phyloP scores from a whole-genome alignment of 2,888 invertebrate species.

The Watsonalla binaria region DNA sequence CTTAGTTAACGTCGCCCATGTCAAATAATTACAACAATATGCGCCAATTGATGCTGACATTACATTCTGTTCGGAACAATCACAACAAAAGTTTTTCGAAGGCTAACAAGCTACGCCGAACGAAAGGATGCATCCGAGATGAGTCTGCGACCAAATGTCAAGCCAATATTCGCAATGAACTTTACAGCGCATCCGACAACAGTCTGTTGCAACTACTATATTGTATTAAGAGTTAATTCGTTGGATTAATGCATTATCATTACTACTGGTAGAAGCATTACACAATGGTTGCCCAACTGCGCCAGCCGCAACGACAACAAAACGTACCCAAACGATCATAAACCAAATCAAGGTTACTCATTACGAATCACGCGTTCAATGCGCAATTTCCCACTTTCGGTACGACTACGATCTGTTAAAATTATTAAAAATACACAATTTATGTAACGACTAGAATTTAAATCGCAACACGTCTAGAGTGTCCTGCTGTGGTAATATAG shows the following conservation, averaged over 20 bases:
- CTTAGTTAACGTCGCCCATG: conserved; percentile 55
- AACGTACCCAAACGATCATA: conserved; percentile 31
- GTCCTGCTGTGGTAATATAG: conserved; percentile 41
- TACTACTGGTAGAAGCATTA: conserved; percentile 41
- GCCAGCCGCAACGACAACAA: conserved; percentile 28
- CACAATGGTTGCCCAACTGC: conserved; percentile 43
- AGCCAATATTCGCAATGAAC: conserved; percentile 49
- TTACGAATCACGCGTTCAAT: conserved; percentile 42
- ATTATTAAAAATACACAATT: conserved; percentile 9
- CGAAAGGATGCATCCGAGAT: conserved; percentile 65
- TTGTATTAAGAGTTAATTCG: conserved; percentile 1
- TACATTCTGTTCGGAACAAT: conserved; percentile 33
- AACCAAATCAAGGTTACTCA: conserved; percentile 44
- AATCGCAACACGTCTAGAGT: conserved; percentile 31
- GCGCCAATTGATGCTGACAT: conserved; percentile 17
- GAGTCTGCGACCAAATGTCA: conserved; percentile 61
- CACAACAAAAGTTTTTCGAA: conserved; percentile 57
- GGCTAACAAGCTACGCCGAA: conserved; percentile 56
- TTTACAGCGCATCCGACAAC: conserved; percentile 35
- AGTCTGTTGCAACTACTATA: conserved; percentile 15
- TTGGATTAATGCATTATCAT: conserved; percentile 9
- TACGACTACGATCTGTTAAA: conserved; percentile 9
- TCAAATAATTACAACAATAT: conserved; percentile 48
- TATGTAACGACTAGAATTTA: conserved; percentile 4
- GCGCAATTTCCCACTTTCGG: conserved; percentile 27